phyloP scores from a whole-genome alignment of 1,140 invertebrate genomes.

The Apis laboriosa region DNA sequence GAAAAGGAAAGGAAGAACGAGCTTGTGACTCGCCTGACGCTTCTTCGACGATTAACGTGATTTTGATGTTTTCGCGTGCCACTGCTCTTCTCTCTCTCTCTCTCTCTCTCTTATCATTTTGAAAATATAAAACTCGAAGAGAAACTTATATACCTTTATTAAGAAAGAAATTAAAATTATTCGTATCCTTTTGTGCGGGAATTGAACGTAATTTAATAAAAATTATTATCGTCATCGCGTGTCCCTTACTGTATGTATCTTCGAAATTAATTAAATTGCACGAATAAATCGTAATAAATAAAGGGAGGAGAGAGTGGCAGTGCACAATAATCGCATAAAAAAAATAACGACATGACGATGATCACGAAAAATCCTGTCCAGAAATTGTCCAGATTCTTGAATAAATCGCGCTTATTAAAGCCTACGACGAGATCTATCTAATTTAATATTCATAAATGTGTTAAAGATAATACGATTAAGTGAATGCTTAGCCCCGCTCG shows the following conservation, averaged over 20 bases:
- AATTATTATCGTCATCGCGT: too few relatives aligned
- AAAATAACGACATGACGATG: constrained; percentile 34
- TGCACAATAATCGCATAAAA: constrained; percentile 1
- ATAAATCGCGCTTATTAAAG: constrained; percentile 42
- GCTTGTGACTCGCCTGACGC: constrained; percentile 47
- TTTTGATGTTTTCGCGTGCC: not conserved
- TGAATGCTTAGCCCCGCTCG: constrained; percentile 47
- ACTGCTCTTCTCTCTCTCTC: not conserved
- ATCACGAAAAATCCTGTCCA: constrained; percentile 41
- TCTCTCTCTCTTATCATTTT: too few relatives aligned
- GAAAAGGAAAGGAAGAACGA: constrained; percentile 56
- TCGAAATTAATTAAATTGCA: too few relatives aligned
- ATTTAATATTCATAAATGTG: constrained; percentile 53
- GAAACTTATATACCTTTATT: too few relatives aligned
- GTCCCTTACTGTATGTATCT: too few relatives aligned
- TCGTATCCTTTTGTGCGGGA: too few relatives aligned
- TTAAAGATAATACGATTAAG: constrained; percentile 60
- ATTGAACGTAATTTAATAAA: too few relatives aligned
- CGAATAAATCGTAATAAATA: too few relatives aligned
- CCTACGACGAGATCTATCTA: constrained; percentile 51
- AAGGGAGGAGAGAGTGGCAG: constrained; percentile 13
- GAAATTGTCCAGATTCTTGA: constrained; percentile 44
- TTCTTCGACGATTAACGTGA: constrained; percentile 42
- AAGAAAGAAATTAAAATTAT: too few relatives aligned
- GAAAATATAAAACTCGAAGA: too few relatives aligned